phyloP scores from a whole-genome alignment of 2,113 vertebrate genomes.

The Zosterops hypoxanthus region DNA sequence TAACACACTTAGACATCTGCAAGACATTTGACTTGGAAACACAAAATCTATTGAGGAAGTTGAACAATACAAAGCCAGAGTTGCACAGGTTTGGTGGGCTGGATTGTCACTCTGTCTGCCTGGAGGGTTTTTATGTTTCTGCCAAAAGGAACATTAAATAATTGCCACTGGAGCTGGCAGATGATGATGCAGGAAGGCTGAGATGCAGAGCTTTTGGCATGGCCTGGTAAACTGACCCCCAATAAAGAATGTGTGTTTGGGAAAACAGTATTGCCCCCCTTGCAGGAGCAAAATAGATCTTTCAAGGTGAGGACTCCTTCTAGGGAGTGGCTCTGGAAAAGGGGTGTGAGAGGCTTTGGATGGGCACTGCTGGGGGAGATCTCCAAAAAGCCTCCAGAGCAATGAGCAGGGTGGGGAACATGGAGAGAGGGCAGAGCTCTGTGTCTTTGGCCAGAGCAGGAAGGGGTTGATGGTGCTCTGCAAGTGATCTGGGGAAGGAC shows the following conservation, averaged over 20 bases:
- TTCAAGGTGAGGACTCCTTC: neutral
- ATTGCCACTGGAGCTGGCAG: neutral
- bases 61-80: neutral
- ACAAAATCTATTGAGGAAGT: neutral
- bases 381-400: neutral
- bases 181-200: neutral
- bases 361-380: neutral
- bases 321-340: neutral
- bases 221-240: neutral
- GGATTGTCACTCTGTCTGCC: neutral
- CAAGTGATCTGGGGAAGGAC: neutral
- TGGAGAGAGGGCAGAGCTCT: neutral
- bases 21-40: conserved; percentile 43
- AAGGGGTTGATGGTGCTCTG: neutral
- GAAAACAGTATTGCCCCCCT: neutral
- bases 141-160: neutral
- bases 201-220: neutral
- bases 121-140: neutral
- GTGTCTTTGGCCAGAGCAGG: no score
- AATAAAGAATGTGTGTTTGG: accelerated
- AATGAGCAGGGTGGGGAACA: neutral
- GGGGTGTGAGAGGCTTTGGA: neutral
- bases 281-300: neutral
- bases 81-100: neutral
- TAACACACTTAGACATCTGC: neutral